These are phyloP conservation scores for Coturnix japonica DNA, from an alignment of 2,113 vertebrate genomes.

Conservation along the genomic window DNA sequence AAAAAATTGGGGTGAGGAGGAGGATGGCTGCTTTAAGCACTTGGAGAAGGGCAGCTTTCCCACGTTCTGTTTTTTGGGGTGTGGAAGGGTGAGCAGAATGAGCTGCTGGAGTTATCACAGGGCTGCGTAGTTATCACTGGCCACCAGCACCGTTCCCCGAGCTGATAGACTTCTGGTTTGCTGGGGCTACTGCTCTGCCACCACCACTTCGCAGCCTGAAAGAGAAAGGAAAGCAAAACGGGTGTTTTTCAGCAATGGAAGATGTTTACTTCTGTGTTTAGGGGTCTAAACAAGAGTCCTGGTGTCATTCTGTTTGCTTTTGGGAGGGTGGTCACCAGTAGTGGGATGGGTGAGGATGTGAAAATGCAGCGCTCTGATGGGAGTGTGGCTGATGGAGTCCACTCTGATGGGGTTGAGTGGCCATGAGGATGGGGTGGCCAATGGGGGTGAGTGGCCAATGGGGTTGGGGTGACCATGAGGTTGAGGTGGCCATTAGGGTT, in stretches of 20 bases:
- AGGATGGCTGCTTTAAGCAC: neutral
- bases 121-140: neutral
- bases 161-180: constrained; percentile 44
- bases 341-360: too few species aligned
- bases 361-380: too few species aligned
- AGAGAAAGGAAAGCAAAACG: neutral
- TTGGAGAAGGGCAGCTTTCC: neutral
- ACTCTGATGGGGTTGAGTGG: too few species aligned
- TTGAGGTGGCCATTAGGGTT: too few species aligned
- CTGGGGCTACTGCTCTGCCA: neutral
- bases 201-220: neutral
- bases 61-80: neutral
- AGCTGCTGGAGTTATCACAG: constrained; percentile 6
- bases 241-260: neutral
- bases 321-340: neutral
- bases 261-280: neutral
- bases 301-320: neutral
- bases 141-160: neutral
- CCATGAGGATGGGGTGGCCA: too few species aligned
- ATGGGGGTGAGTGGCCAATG: too few species aligned
- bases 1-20: neutral
- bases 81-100: neutral
- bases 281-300: neutral
- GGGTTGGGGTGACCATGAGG: too few species aligned
- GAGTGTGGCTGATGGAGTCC: too few species aligned